Evolutionary conservation across 2,797 vertebrate genomes (phyloP).

Genomic region (Coranthus polyacanthus): DNA sequence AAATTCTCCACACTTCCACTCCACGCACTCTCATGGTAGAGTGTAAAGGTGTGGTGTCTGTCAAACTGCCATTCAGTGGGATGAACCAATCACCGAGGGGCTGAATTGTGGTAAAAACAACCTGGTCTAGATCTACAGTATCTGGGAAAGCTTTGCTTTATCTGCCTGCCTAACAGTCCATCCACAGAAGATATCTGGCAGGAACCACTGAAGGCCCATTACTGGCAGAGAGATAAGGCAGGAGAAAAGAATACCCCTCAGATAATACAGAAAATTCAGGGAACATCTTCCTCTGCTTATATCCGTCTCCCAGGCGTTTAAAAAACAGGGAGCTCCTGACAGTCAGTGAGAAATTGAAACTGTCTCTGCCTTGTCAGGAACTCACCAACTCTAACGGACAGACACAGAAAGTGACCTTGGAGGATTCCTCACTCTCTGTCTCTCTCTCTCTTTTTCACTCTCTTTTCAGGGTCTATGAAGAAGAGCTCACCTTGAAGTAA

Average conservation of each 20-base stretch:
- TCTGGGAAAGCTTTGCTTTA: constrained; percentile 63
- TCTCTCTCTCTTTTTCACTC: constrained; percentile 23
- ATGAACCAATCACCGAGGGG: constrained; percentile 66
- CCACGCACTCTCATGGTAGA: constrained; percentile 24
- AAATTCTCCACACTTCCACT: constrained; percentile 32
- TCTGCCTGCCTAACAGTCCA: constrained; percentile 67
- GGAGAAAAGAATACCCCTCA: constrained; percentile 69
- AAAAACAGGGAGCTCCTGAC: constrained; percentile 74
- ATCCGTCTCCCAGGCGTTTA: constrained; percentile 72
- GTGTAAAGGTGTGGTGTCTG: constrained; percentile 44
- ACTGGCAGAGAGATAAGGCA: constrained; percentile 78
- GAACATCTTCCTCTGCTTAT: constrained; percentile 76
- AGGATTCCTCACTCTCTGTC: constrained; percentile 40
- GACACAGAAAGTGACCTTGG: constrained; percentile 76
- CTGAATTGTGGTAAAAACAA: constrained; percentile 60
- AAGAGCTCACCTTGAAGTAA: constrained; percentile 61
- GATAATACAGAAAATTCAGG: constrained; percentile 72
- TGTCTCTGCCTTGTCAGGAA: constrained; percentile 78
- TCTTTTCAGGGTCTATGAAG: constrained; percentile 26
- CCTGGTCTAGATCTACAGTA: constrained; percentile 54
- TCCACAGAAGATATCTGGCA: constrained; percentile 71
- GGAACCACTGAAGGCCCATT: constrained; percentile 77
- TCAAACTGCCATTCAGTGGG: constrained; percentile 72
- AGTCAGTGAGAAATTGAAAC: constrained; percentile 80
- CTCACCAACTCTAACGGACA: constrained; percentile 73